Base-by-base conservation (phyloP, 2,113 vertebrate species). In the Tursiops truncatus region DNA sequence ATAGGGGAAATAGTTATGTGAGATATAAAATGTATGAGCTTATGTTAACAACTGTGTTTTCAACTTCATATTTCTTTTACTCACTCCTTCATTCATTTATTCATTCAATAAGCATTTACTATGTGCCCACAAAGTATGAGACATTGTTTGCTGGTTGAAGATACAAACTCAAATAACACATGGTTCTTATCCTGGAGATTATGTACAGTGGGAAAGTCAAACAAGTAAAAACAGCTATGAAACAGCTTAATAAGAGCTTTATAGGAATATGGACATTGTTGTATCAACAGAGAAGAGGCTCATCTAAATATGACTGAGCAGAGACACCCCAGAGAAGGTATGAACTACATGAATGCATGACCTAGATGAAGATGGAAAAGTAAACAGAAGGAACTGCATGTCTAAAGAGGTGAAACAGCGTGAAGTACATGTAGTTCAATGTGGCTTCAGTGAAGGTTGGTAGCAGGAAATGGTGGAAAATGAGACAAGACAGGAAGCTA, bases 401-500 rank as follows among this genome's bases (percentile, higher is more conserved):
- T 73, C 18, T 36, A 56, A 89, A 77, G 23, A 62, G 17, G 11
- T 65, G 63, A 80, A 89, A 85, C 47, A 58, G 41, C 44, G 56
- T 33, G 25, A 85, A 89, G 56, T 74, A 60, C 31, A 31, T 67
- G 9, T 28, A 84, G 9, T 31, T 50, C 70, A 79, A 26, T 86
- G 65, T 6, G 33, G 33, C 6, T 94, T 86, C 71, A 73, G 18
- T 33, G 5, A 38, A 82, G 23, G 41, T 14, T 53, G 13, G 63
- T 94, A 21, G 91, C 50, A 68, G 63, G 14, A 92, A 92, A 92
- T 47, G 44, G n/a, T 89, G 28, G 38, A 90, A 84, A 89, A 84
- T 20, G 70, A 95, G 26, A 53, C 5, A 80, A 79, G 58, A 67
- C 8, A 53, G 73, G 17, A 85, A 96, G 41, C 14, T 53, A 89